Evolutionary conservation across 2,113 vertebrate genomes (phyloP).

Genomic region (Callorhinus ursinus): DNA sequence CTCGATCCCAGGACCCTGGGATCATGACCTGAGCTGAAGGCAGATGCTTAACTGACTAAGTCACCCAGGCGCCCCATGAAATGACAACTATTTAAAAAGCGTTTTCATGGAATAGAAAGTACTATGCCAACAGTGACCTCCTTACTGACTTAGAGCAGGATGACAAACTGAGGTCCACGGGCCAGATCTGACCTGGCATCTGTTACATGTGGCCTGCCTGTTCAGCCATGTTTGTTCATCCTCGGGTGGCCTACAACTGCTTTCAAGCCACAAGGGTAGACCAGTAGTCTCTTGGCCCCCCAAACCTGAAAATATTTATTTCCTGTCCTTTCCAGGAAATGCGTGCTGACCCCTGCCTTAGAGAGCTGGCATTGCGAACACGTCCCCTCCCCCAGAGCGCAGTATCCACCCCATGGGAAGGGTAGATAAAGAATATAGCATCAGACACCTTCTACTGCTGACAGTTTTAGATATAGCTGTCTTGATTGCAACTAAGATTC

Average conservation of each 20-base stretch:
- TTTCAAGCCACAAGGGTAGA: not conserved
- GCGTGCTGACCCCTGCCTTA: not conserved
- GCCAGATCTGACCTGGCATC: not conserved
- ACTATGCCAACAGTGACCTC: not conserved
- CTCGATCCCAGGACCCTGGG: not conserved
- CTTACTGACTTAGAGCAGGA: not conserved
- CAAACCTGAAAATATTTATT: not conserved
- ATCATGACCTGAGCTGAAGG: not conserved
- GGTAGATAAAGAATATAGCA: too few species aligned
- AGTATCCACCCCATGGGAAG: not conserved
- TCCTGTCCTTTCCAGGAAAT: not conserved
- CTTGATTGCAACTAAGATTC: not conserved
- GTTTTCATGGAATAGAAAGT: not conserved
- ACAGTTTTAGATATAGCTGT: not conserved
- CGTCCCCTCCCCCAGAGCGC: not conserved
- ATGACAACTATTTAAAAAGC: not conserved
- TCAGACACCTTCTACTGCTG: not conserved
- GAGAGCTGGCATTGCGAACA: not conserved
- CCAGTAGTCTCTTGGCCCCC: too few species aligned
- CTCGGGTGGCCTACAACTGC: accelerated
- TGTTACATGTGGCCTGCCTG: too few species aligned
- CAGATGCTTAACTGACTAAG: not conserved
- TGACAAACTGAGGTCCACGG: accelerated
- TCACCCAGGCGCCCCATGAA: not conserved
- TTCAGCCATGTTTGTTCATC: too few species aligned